phyloP scores from a whole-genome alignment of 2,888 invertebrate genomes.

The Sicus ferrugineus region DNA sequence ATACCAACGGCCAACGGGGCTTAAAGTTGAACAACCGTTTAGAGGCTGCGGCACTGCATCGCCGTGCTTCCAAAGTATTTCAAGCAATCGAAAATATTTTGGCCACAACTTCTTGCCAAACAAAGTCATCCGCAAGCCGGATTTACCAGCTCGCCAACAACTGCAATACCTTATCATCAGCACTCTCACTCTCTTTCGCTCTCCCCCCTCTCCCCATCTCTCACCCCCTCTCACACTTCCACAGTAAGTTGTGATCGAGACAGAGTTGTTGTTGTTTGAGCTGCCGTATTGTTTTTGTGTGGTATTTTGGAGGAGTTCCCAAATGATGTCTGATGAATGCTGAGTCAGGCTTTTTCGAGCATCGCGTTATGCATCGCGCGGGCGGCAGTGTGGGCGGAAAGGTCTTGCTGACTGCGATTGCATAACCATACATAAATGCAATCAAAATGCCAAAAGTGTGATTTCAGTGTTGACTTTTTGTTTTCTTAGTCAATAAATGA shows the following conservation, averaged over 20 bases:
- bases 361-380: not conserved
- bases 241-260: too few relatives aligned
- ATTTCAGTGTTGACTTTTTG: not conserved
- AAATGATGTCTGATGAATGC: not conserved
- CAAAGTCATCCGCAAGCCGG: conserved; percentile 9
- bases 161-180: not conserved
- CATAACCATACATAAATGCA: not conserved
- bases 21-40: conserved; percentile 28
- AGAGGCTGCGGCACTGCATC: not conserved
- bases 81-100: not conserved
- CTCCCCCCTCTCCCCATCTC: too few relatives aligned
- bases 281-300: conserved; percentile 2
- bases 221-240: conserved; percentile 1
- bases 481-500: not conserved
- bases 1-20: not conserved
- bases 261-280: not conserved
- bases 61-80: not conserved
- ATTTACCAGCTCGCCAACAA: not conserved
- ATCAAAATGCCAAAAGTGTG: not conserved
- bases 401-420: not conserved
- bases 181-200: not conserved
- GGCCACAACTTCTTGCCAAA: conserved; percentile 19
- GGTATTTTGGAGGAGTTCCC: conserved; percentile 26
- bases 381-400: not conserved
- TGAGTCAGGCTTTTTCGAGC: not conserved